Evolutionary conservation across 2,797 vertebrate species (phyloP).

Genomic region (Sebastes miniatus): DNA sequence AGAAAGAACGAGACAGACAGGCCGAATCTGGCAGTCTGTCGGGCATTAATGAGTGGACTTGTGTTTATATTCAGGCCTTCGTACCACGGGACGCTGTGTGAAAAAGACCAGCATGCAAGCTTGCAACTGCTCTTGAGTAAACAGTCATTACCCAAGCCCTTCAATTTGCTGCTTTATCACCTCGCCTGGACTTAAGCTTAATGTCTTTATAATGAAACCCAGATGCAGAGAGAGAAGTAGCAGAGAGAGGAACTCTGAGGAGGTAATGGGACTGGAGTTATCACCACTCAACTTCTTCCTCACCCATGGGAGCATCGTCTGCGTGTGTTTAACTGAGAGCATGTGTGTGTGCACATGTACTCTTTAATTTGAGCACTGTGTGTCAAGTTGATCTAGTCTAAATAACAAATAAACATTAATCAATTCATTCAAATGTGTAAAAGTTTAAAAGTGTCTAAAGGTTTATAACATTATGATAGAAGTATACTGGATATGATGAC

Average conservation of each 20-base stretch:
- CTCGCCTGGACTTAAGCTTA: conserved; percentile 59
- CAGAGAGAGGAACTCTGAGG: conserved; percentile 38
- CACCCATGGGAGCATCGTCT: conserved; percentile 8
- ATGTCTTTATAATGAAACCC: conserved; percentile 66
- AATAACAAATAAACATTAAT: too few relatives aligned
- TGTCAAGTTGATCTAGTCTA: too few relatives aligned
- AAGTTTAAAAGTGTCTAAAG: too few relatives aligned
- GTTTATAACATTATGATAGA: too few relatives aligned
- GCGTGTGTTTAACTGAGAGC: conserved; percentile 12
- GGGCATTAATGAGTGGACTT: conserved; percentile 25
- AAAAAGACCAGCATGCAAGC: conserved; percentile 32
- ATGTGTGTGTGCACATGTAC: neutral
- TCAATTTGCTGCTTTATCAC: conserved; percentile 72
- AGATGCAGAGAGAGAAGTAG: conserved; percentile 54
- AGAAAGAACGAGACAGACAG: conserved; percentile 3
- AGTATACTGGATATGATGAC: too few relatives aligned
- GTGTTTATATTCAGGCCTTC: conserved; percentile 17
- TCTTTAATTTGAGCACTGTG: too few relatives aligned
- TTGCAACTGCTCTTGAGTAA: conserved; percentile 60
- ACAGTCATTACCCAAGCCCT: conserved; percentile 70
- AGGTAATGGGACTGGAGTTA: conserved; percentile 53
- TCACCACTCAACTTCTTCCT: conserved; percentile 38
- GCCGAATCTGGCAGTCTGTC: neutral
- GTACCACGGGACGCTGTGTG: neutral
- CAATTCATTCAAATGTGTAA: too few relatives aligned